These are phyloP conservation scores for Priapulus caudatus DNA, from an alignment of 2,888 invertebrate genomes.

Conservation along the genomic window DNA sequence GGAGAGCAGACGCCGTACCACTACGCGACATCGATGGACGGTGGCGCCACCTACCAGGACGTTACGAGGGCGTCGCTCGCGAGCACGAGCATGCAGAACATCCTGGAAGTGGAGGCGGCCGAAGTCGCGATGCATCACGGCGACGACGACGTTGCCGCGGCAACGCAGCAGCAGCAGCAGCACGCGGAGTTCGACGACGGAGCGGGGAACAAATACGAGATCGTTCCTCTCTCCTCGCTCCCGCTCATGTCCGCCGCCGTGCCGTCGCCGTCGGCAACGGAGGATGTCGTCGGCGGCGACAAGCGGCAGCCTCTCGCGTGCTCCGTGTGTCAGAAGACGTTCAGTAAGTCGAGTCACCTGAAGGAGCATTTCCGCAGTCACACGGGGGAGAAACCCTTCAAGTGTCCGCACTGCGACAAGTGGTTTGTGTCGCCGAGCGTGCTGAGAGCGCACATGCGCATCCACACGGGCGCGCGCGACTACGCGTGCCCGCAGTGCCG, in stretches of 20 bases:
- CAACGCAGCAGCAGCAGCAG: slow-evolving; percentile 5
- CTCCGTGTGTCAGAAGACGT: slow-evolving; percentile 52
- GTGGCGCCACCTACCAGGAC: no score
- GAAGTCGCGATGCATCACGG: slow-evolving; percentile 5
- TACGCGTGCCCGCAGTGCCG: slow-evolving; percentile 28
- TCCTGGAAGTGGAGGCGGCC: slow-evolving; percentile 21
- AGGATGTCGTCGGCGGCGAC: slow-evolving; percentile 11
- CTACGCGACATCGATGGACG: no score
- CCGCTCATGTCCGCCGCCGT: neutral
- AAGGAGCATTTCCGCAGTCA: slow-evolving; percentile 44
- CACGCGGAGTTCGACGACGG: slow-evolving; percentile 10
- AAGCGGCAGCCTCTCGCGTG: slow-evolving; percentile 54
- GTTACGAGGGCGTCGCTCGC: slow-evolving; percentile 18
- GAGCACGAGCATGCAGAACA: slow-evolving; percentile 26
- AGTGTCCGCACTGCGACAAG: slow-evolving; percentile 32
- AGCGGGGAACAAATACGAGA: slow-evolving; percentile 13
- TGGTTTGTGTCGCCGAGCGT: slow-evolving; percentile 30
- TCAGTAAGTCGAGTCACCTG: slow-evolving; percentile 62
- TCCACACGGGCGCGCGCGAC: slow-evolving; percentile 31
- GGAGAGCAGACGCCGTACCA: neutral
- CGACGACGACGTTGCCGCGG: neutral
- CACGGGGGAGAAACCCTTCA: slow-evolving; percentile 29
- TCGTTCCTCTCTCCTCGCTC: neutral
- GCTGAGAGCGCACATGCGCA: slow-evolving; percentile 31
- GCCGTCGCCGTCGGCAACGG: neutral